Conservation (phyloP, 2,113 vertebrate genomes). For the Onychorhynchus coronatus region DNA sequence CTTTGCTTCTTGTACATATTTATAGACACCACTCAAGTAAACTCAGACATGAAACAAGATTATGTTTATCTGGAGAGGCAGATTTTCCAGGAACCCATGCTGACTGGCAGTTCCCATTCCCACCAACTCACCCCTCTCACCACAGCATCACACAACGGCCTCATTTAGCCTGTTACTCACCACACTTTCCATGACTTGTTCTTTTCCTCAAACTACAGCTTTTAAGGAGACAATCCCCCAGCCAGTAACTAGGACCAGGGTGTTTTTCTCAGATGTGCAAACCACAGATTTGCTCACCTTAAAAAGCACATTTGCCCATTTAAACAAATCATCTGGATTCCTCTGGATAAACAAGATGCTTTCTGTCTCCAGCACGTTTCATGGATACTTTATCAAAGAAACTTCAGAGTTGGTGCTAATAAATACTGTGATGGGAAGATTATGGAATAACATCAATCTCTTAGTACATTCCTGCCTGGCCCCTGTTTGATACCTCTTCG, state of each 20-base stretch:
- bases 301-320: background rate
- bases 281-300: background rate
- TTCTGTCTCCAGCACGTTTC: background rate
- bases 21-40: conserved; percentile 28
- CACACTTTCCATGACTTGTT: background rate
- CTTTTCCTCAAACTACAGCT: background rate
- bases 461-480: background rate
- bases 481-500: background rate
- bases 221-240: background rate
- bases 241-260: background rate
- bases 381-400: background rate
- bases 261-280: background rate
- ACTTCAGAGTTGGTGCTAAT: background rate
- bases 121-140: background rate
- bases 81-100: conserved; percentile 32
- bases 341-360: background rate
- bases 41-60: conserved; percentile 14
- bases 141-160: background rate
- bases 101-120: conserved; percentile 2
- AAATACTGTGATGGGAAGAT: background rate
- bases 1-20: conserved; percentile 7
- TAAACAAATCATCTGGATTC: background rate
- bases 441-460: background rate
- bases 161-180: conserved; percentile 13
- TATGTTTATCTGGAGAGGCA: conserved; percentile 30